Conservation (phyloP, 2,797 vertebrate genomes). For the Spinibarbus caldwelli region DNA sequence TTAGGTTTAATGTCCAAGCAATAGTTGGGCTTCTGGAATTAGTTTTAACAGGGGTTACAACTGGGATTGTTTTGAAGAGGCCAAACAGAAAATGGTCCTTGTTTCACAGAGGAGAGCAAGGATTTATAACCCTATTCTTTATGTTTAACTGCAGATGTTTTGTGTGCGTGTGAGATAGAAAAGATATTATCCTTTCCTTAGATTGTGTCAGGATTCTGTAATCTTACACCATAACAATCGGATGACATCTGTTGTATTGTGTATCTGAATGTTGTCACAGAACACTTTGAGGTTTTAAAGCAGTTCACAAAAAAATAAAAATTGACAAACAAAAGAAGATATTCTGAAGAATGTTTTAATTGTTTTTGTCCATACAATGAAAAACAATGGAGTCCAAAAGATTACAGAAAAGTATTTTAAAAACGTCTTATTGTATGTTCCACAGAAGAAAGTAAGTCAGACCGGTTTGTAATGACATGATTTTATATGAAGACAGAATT, state of each 20-base stretch:
- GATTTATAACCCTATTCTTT: slow-evolving; percentile 36
- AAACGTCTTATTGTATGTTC: no score
- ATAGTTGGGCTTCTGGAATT: slow-evolving; percentile 26
- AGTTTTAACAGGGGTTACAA: slow-evolving; percentile 41
- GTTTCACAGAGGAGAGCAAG: slow-evolving; percentile 3
- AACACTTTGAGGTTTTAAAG: not conserved
- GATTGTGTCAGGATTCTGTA: not conserved
- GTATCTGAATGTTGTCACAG: not conserved
- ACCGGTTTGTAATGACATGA: no score
- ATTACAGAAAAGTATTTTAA: not conserved
- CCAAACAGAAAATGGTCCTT: no score
- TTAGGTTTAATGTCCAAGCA: not conserved
- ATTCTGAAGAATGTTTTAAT: not conserved
- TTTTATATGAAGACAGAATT: no score
- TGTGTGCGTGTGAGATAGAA: not conserved
- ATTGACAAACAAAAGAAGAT: not conserved
- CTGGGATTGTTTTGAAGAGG: not conserved
- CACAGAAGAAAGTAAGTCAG: no score
- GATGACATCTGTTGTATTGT: not conserved
- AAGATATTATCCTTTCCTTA: not conserved
- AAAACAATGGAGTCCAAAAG: not conserved
- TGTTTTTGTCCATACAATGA: not conserved
- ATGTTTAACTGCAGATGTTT: slow-evolving; percentile 30
- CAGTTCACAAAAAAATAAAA: not conserved
- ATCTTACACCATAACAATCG: not conserved